Base-by-base conservation (phyloP, 2,113 vertebrate genomes). In the Oreocharis arfaki region DNA sequence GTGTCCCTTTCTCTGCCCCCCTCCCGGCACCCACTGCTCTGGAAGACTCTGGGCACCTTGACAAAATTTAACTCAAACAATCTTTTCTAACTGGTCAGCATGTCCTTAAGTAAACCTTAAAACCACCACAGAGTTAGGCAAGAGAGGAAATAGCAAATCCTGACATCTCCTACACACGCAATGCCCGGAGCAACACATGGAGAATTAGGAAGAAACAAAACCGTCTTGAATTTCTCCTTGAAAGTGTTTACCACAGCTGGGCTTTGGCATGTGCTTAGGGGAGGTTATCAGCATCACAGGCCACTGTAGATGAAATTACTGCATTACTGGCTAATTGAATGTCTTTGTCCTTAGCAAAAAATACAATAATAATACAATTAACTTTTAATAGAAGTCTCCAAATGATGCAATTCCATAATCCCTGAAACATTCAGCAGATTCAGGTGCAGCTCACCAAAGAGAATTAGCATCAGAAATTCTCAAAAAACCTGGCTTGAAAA, bases 61-160 rank as follows among this genome's bases (percentile, higher is more conserved):
- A 86, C 75, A 94, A 95, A 74, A 70, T 70, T 84, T 84, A 83
- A 65, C n/a, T 89, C 37, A 50, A 91, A 85, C 46, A 90, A 39
- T 89, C 60, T 93, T 93, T 94, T 84, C 39, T 77, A 80, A 68
- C 30, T 77, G 63, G 67, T 83, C 88, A 94, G 26, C 5, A 4
- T 83, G 82, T 92, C 93, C 90, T 95, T 79, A 91, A 87, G 63
- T 91, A 87, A 96, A 96, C 87, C 85, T 92, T 92, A 27, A 96
- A 84, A 35, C 39, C 81, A 85, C 49, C 53, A 20, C 44, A 82
- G 57, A 67, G n/a, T 81, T 87, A 80, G 44, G 41, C 61, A 91
- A 96, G 89, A 91, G 79, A 92, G 63, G 85, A 95, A 94, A 90
- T 15, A 84, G 39, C 44, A 61, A 76, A 67, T 87, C 47, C 84